Evolutionary conservation across 1,140 invertebrate species (phyloP), one percentile per base, ranked within the genome.

Genomic region (Oedothorax gibbosus): DNA sequence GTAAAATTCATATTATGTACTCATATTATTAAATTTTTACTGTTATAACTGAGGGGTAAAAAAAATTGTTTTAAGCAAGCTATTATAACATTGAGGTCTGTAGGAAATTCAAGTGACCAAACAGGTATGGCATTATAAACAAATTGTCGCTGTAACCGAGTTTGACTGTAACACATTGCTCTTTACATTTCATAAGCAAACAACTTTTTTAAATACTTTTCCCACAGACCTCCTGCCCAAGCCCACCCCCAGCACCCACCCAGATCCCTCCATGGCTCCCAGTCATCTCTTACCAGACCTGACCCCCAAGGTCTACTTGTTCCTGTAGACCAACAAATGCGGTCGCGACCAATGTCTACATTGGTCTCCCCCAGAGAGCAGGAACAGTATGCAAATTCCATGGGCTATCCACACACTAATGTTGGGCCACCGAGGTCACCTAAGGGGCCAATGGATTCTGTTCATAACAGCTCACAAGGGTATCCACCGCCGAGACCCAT

Each of bases 291-390:
- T 6, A 88, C 86, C 64, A 65, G 86, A 79, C 79, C 80, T 64
- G 81, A 87, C 56, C 88, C 87, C 53, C 87, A 87, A 66, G 86
- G 87, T 57, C 21, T 85, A 50, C 86, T 86, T 53, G 62, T 83
- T 56, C 56, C 91, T 85, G 86, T 86, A 14, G 77, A 86, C 18
- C 35, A 35, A 35, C 35, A 35, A 5, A 35, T 35, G 35, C 88
- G 90, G 18, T 91, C 92, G 9, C 89, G 92, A n/a, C 93, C 93
- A 0, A 90, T 92, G 9, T 93, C 93, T 0, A 92, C 93, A 0
- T 91, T 93, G 71, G 89, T 93, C 35, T 89, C 91, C 2, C 91
- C 87, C 18, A 84, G 88, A 62, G 88, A 89, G 66, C 79, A 87
- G 54, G 86, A 88, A 35, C 88, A 88, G 12, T 87, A 86, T 83